phyloP scores from a whole-genome alignment of 2,888 invertebrate genomes.

The Eupithecia tripunctaria region DNA sequence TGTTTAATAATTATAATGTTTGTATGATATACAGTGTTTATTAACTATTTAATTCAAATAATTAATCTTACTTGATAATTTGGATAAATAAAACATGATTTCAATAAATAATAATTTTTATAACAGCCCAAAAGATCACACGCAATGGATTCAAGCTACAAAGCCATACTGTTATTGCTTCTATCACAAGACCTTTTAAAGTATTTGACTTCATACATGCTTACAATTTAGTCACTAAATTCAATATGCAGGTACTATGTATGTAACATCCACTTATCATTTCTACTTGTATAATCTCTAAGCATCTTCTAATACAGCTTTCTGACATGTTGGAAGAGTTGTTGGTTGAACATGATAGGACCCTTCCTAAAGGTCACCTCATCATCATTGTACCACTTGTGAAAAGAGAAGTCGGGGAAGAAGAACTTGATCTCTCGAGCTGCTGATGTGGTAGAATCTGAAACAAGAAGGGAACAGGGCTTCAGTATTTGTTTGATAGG shows the following conservation, averaged over 20 bases:
- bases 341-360: constrained; percentile 80
- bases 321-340: constrained; percentile 82
- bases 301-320: constrained; percentile 54
- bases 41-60: constrained; percentile 69
- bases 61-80: constrained; percentile 64
- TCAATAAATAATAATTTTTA: constrained; percentile 28
- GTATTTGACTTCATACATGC: neutral
- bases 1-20: constrained; percentile 71
- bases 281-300: neutral
- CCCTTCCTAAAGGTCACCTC: constrained; percentile 79
- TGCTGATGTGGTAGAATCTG: constrained; percentile 91
- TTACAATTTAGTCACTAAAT: constrained; percentile 1
- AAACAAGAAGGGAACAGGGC: constrained; percentile 9
- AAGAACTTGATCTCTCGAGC: constrained; percentile 91
- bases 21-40: constrained; percentile 80
- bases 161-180: neutral
- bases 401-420: constrained; percentile 91
- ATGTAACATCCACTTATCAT: constrained; percentile 14
- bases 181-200: neutral
- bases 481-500: neutral
- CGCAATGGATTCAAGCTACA: neutral
- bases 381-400: constrained; percentile 86
- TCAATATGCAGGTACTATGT: constrained; percentile 27
- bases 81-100: constrained; percentile 21
- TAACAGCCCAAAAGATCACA: constrained; percentile 30